Conservation (phyloP, 1,140 invertebrate species). For the Gryllus bimaculatus region DNA sequence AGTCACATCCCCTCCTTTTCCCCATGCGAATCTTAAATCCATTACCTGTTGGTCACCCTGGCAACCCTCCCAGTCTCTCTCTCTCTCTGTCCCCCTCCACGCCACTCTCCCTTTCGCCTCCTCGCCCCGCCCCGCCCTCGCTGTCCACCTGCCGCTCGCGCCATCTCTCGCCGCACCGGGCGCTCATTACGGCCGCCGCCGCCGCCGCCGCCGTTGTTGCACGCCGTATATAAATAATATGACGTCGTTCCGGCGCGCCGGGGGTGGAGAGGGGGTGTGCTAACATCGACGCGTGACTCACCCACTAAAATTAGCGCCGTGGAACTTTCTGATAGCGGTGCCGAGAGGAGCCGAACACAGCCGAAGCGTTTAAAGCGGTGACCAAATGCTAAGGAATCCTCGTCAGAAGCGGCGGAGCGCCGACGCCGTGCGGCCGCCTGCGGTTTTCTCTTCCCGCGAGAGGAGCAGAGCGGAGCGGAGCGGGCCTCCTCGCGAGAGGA, state of each 20-base stretch:
- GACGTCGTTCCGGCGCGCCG: neutral
- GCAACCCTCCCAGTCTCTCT: no score
- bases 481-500: no score
- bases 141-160: neutral
- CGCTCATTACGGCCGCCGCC: neutral
- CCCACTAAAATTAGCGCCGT: slow-evolving; percentile 9
- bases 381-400: slow-evolving; percentile 12
- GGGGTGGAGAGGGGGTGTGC: neutral
- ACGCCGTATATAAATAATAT: neutral
- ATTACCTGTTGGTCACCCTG: no score
- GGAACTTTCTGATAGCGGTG: neutral
- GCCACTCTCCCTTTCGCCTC: no score
- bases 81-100: no score
- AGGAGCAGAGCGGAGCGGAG: no score
- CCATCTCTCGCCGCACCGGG: no score
- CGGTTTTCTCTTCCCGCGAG: no score
- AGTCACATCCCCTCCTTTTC: no score
- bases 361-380: slow-evolving; percentile 12
- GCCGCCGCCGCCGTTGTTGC: neutral
- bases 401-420: neutral
- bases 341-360: neutral
- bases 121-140: neutral
- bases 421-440: no score
- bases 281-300: slow-evolving; percentile 8
- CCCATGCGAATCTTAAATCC: no score